Conservation (phyloP, 92 coral and sea anemone species). For the Pocillopora meandrina region DNA sequence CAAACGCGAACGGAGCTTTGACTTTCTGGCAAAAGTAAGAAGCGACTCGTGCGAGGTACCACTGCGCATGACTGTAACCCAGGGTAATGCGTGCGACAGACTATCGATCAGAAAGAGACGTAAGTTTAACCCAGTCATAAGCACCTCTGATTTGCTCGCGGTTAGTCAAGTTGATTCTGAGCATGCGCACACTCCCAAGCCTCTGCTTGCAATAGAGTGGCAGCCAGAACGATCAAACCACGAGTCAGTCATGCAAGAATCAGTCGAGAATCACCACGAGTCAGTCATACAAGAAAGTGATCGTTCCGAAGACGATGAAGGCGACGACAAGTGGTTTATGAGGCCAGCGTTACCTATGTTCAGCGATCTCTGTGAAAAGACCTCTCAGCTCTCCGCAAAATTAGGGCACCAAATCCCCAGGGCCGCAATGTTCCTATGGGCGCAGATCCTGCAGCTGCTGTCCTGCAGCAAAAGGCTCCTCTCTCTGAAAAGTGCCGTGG, state of each 20-base stretch:
- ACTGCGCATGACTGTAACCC: not conserved
- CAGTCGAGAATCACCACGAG: too few relatives aligned
- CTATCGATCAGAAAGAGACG: constrained; percentile 13
- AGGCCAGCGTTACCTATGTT: constrained; percentile 15
- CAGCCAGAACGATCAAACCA: not conserved
- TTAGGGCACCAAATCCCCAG: constrained; percentile 21
- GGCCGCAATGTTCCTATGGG: constrained; percentile 40
- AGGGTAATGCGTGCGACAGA: not conserved
- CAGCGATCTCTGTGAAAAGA: constrained; percentile 36
- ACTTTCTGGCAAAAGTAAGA: not conserved
- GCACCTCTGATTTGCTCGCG: constrained; percentile 3
- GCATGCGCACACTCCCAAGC: constrained; percentile 3
- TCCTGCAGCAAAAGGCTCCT: constrained; percentile 27
- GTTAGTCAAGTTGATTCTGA: not conserved
- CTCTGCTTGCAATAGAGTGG: constrained; percentile 29
- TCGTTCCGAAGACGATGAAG: not conserved
- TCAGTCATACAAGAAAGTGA: not conserved
- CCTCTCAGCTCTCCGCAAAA: constrained; percentile 13
- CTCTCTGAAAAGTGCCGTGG: not conserved
- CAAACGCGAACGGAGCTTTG: constrained; percentile 13
- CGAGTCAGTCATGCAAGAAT: not conserved
- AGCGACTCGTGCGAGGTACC: constrained; percentile 1
- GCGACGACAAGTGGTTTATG: constrained; percentile 7
- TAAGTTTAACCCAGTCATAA: not conserved
- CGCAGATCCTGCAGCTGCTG: constrained; percentile 31